Evolutionary conservation across 2,797 vertebrate species (phyloP).

Genomic region (Myripristis jacobus): DNA sequence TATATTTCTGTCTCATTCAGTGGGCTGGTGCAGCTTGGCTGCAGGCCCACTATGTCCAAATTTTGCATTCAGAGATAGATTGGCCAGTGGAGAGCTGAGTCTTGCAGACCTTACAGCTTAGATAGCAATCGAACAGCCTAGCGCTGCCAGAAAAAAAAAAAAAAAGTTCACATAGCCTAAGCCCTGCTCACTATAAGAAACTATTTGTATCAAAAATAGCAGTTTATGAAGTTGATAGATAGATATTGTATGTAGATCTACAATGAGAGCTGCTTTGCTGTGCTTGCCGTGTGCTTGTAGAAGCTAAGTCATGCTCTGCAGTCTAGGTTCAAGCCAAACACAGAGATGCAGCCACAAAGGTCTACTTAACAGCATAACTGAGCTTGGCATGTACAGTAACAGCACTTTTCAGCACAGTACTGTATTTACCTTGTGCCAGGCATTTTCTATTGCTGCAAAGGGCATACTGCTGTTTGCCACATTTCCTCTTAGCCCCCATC

Average conservation of each 20-base stretch:
- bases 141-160: too few relatives aligned
- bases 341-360: constrained; percentile 24
- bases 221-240: constrained; percentile 33
- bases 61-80: constrained; percentile 1
- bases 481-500: not conserved
- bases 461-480: constrained; percentile 3
- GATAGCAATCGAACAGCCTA: constrained; percentile 32
- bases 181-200: constrained; percentile 59
- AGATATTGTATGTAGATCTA: constrained; percentile 3
- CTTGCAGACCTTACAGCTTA: constrained; percentile 33
- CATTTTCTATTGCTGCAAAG: constrained; percentile 54
- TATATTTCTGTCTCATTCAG: too few relatives aligned
- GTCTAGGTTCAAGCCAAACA: constrained; percentile 46
- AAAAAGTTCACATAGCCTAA: not conserved
- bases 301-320: constrained; percentile 63
- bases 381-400: constrained; percentile 4
- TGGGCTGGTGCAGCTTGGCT: constrained; percentile 39
- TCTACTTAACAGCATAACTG: constrained; percentile 9
- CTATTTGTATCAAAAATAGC: constrained; percentile 69
- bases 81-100: constrained; percentile 8
- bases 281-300: constrained; percentile 23
- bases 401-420: constrained; percentile 13
- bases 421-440: constrained; percentile 46
- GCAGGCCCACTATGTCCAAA: constrained; percentile 10
- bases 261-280: constrained; percentile 31